These are phyloP conservation scores for Parasteatoda lunata DNA, from an alignment of 2,888 invertebrate genomes.

Conservation along the genomic window DNA sequence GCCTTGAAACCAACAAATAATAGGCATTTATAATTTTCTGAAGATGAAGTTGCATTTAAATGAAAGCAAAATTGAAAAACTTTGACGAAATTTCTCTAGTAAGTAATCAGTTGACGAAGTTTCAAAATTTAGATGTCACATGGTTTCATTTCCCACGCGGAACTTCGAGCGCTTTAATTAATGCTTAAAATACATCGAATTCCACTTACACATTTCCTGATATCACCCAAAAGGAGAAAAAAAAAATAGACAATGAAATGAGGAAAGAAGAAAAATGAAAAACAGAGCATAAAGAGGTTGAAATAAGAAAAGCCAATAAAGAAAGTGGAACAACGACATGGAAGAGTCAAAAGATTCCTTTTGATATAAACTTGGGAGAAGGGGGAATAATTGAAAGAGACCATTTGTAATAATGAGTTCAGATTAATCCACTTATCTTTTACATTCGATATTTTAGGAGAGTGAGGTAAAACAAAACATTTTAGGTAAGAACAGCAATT, in stretches of 20 bases:
- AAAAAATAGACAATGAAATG: constrained; percentile 10
- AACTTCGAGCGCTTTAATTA: background rate
- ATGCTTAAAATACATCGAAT: constrained; percentile 3
- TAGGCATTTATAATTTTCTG: background rate
- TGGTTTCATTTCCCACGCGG: background rate
- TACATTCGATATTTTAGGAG: too few species aligned
- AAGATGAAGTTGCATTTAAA: background rate
- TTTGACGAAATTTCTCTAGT: background rate
- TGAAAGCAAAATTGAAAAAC: background rate
- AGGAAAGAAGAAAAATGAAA: constrained; percentile 37
- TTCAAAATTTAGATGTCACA: too few species aligned
- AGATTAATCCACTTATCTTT: background rate
- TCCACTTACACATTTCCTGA: constrained; percentile 4
- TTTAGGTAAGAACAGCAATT: too few species aligned
- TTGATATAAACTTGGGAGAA: background rate
- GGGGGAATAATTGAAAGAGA: background rate
- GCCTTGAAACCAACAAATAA: background rate
- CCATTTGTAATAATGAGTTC: background rate
- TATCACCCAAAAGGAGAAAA: background rate
- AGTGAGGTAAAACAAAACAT: too few species aligned
- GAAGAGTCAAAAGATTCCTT: background rate
- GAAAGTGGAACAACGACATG: constrained; percentile 57
- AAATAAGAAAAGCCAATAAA: constrained; percentile 38
- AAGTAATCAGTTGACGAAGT: too few species aligned
- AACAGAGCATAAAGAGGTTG: constrained; percentile 59